Evolutionary conservation across 2,113 vertebrate species (phyloP).

Genomic region (Eclectus roratus): DNA sequence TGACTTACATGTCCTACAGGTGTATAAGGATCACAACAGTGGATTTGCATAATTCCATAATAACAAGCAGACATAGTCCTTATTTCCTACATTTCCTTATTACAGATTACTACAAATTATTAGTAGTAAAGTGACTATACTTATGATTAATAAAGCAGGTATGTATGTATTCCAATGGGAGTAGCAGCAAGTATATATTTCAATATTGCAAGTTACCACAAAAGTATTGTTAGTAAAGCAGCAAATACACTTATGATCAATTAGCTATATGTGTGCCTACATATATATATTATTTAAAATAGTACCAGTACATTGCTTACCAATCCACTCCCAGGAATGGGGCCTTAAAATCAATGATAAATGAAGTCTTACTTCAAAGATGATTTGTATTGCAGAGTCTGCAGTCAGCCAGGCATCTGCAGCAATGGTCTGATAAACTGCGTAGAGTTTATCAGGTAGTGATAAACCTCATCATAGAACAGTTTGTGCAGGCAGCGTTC

Average conservation of each 20-base stretch:
- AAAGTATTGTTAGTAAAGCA: background rate
- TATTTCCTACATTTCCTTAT: background rate
- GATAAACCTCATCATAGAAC: background rate
- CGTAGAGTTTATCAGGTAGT: background rate
- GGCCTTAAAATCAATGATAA: background rate
- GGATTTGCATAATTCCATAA: background rate
- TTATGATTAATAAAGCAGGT: background rate
- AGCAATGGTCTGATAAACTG: background rate
- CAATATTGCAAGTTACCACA: background rate
- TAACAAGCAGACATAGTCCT: background rate
- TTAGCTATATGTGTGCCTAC: background rate
- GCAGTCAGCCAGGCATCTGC: background rate
- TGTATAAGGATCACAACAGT: background rate
- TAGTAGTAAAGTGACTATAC: background rate
- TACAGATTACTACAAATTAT: background rate
- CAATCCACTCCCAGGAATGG: background rate
- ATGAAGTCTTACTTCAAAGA: background rate
- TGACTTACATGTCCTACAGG: background rate
- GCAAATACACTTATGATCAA: background rate
- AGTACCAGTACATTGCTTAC: background rate
- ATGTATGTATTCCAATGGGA: background rate
- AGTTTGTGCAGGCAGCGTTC: background rate
- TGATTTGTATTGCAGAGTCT: accelerated
- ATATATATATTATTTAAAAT: background rate
- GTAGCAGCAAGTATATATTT: background rate